phyloP scores from a whole-genome alignment of 2,888 invertebrate genomes.

The Andrena minutula region DNA sequence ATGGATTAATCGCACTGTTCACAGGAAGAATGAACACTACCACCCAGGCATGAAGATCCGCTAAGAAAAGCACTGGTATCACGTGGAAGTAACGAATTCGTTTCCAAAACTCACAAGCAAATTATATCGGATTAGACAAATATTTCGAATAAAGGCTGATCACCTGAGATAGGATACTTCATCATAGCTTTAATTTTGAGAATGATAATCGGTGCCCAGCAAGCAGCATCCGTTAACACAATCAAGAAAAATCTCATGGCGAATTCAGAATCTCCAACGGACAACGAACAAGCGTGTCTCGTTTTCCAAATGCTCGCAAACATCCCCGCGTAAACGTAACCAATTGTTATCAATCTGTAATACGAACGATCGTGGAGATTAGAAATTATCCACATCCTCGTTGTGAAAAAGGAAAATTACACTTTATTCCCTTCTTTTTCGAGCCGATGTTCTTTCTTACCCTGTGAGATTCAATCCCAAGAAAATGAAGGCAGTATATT shows the following conservation, averaged over 20 bases:
- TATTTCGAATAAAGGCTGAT: constrained; percentile 56
- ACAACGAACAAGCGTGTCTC: constrained; percentile 87
- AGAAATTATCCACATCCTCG: not conserved
- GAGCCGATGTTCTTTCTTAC: constrained; percentile 76
- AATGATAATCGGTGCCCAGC: constrained; percentile 90
- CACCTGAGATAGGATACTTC: constrained; percentile 84
- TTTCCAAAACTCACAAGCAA: not conserved
- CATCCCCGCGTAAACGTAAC: constrained; percentile 87
- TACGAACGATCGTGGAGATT: not conserved
- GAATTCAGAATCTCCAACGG: constrained; percentile 88
- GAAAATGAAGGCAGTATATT: constrained; percentile 90
- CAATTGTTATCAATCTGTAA: constrained; percentile 87
- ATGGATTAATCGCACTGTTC: constrained; percentile 89
- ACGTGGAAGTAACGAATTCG: not conserved
- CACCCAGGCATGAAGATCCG: constrained; percentile 88
- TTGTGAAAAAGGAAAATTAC: no score
- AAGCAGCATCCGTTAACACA: constrained; percentile 89
- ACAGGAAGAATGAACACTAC: constrained; percentile 89
- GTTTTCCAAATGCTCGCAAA: constrained; percentile 89
- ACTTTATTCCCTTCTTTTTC: not conserved
- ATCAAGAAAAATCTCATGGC: constrained; percentile 90
- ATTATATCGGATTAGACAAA: not conserved
- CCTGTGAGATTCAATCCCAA: constrained; percentile 88
- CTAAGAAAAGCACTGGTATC: constrained; percentile 79
- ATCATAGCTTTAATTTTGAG: constrained; percentile 88